Conservation (phyloP, 2,888 invertebrate species). For the Troglohyphantes excavatus region DNA sequence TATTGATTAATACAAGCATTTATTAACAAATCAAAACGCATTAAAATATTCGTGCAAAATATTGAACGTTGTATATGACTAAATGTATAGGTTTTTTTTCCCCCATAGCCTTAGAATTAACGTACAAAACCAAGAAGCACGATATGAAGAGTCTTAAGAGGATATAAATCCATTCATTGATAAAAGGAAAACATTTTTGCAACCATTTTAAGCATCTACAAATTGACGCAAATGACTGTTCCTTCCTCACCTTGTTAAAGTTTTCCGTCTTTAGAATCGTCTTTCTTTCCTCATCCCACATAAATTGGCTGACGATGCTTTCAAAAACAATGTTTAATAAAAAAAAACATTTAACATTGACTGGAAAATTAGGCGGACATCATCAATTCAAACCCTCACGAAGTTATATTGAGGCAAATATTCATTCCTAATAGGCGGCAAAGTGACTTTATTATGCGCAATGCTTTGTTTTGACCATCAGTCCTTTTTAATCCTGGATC, state of each 20-base stretch:
- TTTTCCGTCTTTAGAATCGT: neutral
- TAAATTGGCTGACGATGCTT: neutral
- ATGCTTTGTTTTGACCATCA: neutral
- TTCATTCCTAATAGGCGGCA: neutral
- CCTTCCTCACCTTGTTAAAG: constrained; percentile 12
- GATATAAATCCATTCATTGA: neutral
- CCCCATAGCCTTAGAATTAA: too few species aligned
- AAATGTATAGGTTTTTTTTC: too few species aligned
- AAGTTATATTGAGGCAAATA: neutral
- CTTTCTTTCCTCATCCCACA: neutral
- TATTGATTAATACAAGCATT: too few species aligned
- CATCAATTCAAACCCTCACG: neutral
- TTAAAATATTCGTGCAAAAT: too few species aligned
- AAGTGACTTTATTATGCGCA: neutral
- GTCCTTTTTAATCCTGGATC: too few species aligned
- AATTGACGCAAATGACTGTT: neutral
- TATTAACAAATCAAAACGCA: too few species aligned
- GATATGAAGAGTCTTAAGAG: too few species aligned
- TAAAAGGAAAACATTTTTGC: neutral
- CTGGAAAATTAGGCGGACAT: neutral
- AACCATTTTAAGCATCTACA: neutral
- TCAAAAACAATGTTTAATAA: neutral
- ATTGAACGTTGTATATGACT: too few species aligned
- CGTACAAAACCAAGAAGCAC: too few species aligned
- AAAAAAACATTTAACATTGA: neutral